phyloP scores from a whole-genome alignment of 2,797 vertebrate species.

The Sebastes matsubarae region DNA sequence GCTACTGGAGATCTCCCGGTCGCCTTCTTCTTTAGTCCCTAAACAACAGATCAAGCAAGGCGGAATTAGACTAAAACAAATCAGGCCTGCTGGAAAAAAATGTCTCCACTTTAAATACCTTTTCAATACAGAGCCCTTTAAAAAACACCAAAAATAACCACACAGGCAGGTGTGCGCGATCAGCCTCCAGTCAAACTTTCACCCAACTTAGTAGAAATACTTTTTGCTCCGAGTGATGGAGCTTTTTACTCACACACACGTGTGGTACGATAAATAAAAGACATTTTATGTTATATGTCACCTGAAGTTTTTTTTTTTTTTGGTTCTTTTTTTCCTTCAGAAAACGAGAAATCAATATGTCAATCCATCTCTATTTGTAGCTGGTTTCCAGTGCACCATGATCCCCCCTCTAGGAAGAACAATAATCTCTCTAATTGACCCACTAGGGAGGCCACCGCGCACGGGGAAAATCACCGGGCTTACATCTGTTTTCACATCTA shows the following conservation, averaged over 20 bases:
- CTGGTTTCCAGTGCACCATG: constrained; percentile 86
- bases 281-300: constrained; percentile 76
- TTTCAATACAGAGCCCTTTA: not conserved
- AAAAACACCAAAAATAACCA: not conserved
- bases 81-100: not conserved
- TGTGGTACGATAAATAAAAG: constrained; percentile 24
- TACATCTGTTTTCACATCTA: constrained; percentile 93
- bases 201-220: constrained; percentile 9
- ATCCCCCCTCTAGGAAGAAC: constrained; percentile 98
- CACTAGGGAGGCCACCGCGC: constrained; percentile 93
- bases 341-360: constrained; percentile 92
- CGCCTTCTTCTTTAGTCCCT: constrained; percentile 95
- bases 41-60: constrained; percentile 3
- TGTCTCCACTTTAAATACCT: no score
- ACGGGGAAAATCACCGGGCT: constrained; percentile 86
- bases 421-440: constrained; percentile 99
- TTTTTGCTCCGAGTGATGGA: not conserved
- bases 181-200: constrained; percentile 35
- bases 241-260: not conserved
- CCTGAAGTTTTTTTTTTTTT: constrained; percentile 47
- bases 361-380: constrained; percentile 92
- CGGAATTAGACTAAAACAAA: not conserved
- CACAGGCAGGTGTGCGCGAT: not conserved
- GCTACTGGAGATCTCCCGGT: constrained; percentile 95
- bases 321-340: constrained; percentile 47